Evolutionary conservation across 2,888 invertebrate genomes (phyloP).

Genomic region (Xylota segnis): DNA sequence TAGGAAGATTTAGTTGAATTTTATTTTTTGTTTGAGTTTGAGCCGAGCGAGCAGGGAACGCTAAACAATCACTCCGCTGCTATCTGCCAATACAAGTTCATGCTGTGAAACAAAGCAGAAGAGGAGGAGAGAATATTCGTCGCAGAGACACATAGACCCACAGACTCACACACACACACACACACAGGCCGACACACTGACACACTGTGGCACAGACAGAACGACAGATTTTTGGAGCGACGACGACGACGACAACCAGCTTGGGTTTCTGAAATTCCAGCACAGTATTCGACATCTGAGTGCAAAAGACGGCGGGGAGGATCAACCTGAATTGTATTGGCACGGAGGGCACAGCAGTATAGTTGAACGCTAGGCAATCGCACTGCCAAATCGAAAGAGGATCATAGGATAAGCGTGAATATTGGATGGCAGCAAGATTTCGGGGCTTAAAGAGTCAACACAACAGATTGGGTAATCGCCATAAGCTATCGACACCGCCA

Average conservation of each 20-base stretch:
- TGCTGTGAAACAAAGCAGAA: conserved; percentile 48
- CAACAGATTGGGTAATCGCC: conserved; percentile 53
- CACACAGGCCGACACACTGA: background rate
- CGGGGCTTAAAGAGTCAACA: conserved; percentile 47
- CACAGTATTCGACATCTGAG: background rate
- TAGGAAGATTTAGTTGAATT: conserved; percentile 76
- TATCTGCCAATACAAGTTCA: conserved; percentile 56
- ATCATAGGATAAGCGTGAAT: background rate
- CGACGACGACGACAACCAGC: background rate
- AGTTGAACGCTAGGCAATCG: background rate
- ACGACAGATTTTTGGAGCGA: conserved; percentile 2
- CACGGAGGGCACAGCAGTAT: background rate
- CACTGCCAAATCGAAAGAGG: conserved; percentile 18
- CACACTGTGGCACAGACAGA: conserved; percentile 5
- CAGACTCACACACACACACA: conserved; percentile 10
- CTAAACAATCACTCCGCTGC: conserved; percentile 19
- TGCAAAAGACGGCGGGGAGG: background rate
- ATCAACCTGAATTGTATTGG: conserved; percentile 24
- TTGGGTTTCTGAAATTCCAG: conserved; percentile 15
- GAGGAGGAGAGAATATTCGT: conserved; percentile 27
- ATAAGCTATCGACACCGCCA: conserved; percentile 34
- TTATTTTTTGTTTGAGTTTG: conserved; percentile 71
- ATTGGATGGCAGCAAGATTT: conserved; percentile 72
- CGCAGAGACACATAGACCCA: conserved; percentile 3
- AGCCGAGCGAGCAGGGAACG: conserved; percentile 39